Evolutionary conservation across 2,797 vertebrate genomes (phyloP), one percentile per base, ranked within the genome.

Genomic region (Phoxinus dragarum): DNA sequence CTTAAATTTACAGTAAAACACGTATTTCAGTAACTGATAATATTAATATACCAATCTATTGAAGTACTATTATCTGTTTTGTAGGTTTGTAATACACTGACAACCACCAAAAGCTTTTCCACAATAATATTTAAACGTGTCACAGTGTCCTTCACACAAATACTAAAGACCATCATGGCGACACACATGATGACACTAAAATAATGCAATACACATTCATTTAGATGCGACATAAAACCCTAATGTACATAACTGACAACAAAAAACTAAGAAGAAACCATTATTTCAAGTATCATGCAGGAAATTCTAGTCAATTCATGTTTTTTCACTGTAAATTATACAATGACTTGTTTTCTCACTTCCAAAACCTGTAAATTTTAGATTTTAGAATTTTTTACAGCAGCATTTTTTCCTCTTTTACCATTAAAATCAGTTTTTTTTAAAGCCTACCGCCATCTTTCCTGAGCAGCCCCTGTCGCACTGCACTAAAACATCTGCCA

Each of bases 401-500:
- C 23, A 23, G 21, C 8, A 9, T 56, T 56, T 54, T 54, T 54
- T 21, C 3, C 23, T 23, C 7, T 56, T 23, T 10, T 6, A 14
- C 5, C 27, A 1, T 31, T 14, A 64, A 64, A 64, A 64, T 64
- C 59, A 16, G 0, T 2, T 27, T 6, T 27, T 64, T 64, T 64
- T 64, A 59, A 61, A 64, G 56, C 76, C 38, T 64, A 23, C 27
- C 19, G 36, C 23, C 75, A 64, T 49, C 47, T 49, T 4, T 5
- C 47, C 47, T 49, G 47, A 54, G 47, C 47, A 36, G 8, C 23
- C 4, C 4, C 3, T 47, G 68, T 52, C 17, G 34, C 14, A 66
- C 17, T 52, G 74, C 47, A 47, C n/a, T 47, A 10, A 66, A 59
- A 81, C 80, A 80, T 56, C 27, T 54, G 47, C 64, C 34, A 77